Conservation (phyloP, 2,888 invertebrate species). For the Acleris sparsana region DNA sequence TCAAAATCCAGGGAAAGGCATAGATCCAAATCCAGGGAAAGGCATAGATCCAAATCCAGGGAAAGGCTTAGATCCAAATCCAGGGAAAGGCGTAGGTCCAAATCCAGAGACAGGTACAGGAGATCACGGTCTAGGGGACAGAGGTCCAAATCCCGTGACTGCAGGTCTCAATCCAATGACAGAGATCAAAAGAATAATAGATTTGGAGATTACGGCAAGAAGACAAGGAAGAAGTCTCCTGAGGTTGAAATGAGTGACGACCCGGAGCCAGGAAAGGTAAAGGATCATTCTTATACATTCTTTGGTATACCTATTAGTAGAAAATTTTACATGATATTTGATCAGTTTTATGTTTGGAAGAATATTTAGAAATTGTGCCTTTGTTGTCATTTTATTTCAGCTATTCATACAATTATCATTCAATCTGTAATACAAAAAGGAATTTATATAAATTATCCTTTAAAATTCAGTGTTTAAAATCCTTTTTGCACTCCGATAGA, state of each 20-base stretch:
- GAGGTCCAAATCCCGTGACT: slow-evolving; percentile 58
- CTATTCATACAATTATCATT: too few relatives aligned
- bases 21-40: slow-evolving; percentile 50
- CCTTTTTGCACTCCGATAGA: too few relatives aligned
- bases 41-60: too few relatives aligned
- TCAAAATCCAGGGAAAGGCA: slow-evolving; percentile 51
- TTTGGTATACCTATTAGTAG: neutral
- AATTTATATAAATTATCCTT: too few relatives aligned
- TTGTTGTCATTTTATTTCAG: too few relatives aligned
- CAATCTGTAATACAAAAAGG: too few relatives aligned
- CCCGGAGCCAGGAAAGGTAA: slow-evolving; percentile 89
- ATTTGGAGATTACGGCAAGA: slow-evolving; percentile 62
- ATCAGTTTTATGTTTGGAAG: too few relatives aligned
- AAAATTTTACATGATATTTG: too few relatives aligned
- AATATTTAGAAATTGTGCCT: too few relatives aligned
- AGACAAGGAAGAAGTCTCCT: slow-evolving; percentile 69
- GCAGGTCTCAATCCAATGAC: slow-evolving; percentile 50
- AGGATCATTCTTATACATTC: neutral
- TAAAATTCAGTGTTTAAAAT: too few relatives aligned
- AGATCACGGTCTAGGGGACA: slow-evolving; percentile 48
- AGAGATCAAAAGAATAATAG: slow-evolving; percentile 55
- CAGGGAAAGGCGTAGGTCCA: slow-evolving; percentile 17
- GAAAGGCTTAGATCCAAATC: slow-evolving; percentile 53
- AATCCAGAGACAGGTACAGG: slow-evolving; percentile 39
- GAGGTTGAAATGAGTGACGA: slow-evolving; percentile 86